A percentile compares a stretch with the other conserved stretches of the same genome.
Conservation (phyloP, 2,113 vertebrate species). For the Zingel zingel region DNA sequence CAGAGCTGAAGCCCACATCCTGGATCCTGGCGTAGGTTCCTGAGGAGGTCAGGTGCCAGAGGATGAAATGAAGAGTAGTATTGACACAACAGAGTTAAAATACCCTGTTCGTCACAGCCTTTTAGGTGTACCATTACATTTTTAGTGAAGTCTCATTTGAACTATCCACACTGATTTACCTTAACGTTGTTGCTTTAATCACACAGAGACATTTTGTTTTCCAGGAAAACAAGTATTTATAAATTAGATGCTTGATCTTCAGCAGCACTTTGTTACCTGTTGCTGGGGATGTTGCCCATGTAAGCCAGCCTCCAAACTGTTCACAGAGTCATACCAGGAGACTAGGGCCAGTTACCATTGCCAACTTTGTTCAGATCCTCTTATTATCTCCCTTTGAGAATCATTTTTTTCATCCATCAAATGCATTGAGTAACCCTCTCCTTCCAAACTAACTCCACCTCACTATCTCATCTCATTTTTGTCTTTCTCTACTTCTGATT, state of each 20-base stretch:
- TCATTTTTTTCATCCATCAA: background rate
- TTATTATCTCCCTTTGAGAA: conserved; percentile 26
- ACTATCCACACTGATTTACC: background rate
- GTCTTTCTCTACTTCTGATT: conserved; percentile 77
- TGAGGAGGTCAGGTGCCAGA: too few species aligned
- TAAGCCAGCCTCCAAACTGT: background rate
- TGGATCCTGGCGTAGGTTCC: too few species aligned
- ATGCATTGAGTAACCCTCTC: conserved; percentile 29
- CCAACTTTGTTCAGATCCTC: background rate
- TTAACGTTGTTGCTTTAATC: conserved; percentile 4
- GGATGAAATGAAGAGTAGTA: too few species aligned
- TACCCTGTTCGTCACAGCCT: background rate
- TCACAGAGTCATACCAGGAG: background rate
- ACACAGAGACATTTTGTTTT: conserved; percentile 2
- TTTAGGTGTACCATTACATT: background rate
- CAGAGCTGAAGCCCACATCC: too few species aligned
- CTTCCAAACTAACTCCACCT: conserved; percentile 15
- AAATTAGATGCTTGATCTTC: conserved; percentile 34
- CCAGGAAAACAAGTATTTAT: background rate
- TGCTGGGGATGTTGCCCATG: conserved; percentile 31
- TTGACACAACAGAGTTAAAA: background rate
- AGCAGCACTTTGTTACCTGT: conserved; percentile 45
- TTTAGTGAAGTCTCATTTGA: background rate
- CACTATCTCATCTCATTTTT: conserved; percentile 52
- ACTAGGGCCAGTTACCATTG: background rate